Evolutionary conservation across 2,888 invertebrate genomes (phyloP).

Genomic region (Phragmatobia fuliginosa): DNA sequence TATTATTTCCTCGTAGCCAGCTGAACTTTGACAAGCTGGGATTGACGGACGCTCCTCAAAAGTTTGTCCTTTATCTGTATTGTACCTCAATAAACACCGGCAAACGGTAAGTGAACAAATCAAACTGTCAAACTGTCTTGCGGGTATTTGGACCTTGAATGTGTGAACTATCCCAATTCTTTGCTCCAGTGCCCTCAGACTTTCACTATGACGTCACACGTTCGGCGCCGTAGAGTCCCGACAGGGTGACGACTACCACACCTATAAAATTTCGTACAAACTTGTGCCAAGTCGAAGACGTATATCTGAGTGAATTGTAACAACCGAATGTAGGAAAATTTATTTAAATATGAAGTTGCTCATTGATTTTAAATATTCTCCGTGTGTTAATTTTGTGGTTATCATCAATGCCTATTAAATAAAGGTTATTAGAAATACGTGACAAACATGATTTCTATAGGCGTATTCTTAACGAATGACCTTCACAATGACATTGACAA

Average conservation of each 20-base stretch:
- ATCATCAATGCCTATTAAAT: neutral
- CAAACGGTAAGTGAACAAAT: conserved; percentile 38
- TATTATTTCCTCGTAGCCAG: conserved; percentile 18
- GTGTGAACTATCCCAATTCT: conserved; percentile 51
- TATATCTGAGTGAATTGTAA: neutral
- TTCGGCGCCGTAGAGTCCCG: conserved; percentile 64
- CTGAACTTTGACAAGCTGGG: conserved; percentile 16
- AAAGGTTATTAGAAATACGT: neutral
- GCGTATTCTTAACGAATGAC: too few species aligned
- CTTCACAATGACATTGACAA: too few species aligned
- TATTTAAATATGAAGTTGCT: neutral
- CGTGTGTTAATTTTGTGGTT: neutral
- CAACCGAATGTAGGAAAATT: neutral
- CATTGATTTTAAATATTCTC: neutral
- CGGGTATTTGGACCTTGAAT: conserved; percentile 64
- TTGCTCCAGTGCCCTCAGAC: conserved; percentile 67
- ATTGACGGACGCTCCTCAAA: conserved; percentile 26
- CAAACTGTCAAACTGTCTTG: conserved; percentile 43
- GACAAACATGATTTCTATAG: neutral
- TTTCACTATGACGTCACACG: conserved; percentile 70
- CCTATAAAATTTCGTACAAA: conserved; percentile 42
- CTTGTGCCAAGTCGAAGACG: neutral
- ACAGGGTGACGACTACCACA: conserved; percentile 52
- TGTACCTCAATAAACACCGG: conserved; percentile 37
- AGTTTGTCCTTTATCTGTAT: conserved; percentile 22